Evolutionary conservation across 2,888 invertebrate species (phyloP), one percentile per base, ranked within the genome.

Genomic region (Drosophila emarginata): DNA sequence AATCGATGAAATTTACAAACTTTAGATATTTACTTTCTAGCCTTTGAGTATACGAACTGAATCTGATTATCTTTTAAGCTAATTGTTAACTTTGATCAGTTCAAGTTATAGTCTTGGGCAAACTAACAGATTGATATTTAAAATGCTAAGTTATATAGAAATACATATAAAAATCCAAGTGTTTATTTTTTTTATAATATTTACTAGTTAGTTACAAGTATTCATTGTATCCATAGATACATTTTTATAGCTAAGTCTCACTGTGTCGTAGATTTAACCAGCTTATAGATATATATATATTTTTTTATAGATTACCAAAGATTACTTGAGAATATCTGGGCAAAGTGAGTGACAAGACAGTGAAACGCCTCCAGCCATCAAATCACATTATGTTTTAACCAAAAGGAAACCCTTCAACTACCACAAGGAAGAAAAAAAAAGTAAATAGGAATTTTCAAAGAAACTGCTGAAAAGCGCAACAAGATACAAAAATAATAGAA

Each of bases 381-480:
- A 73, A 73, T 74, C 72, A 62, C 54, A 74, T 74, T 72, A 67
- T 60, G 36, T 15, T 26, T 51, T 18, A 40, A 26, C 52, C 45
- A 36, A 23, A 45, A 21, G 45, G 59, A 50, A 71, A 67, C 77
- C 85, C 82, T 81, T 84, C 80, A 81, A 76, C 80, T 39, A 39
- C 54, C 50, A 56, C 60, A 65, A 50, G 51, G 37, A 54, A 60
- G 32, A 40, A 40, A 5, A 26, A 11, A 40, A 50, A 54, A 64
- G 45, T 72, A 61, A 65, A 77, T 62, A 56, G 58, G 37, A 64
- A 51, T 36, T 54, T 87, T 82, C 87, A 52, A 12, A 32, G 87
- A 87, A 82, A 57, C 61, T 66, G 57, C 45, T 74, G 82, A 85
- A 87, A 86, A 88, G 88, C 76, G 81, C 83, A 88, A 86, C 76